Evolutionary conservation across 2,888 invertebrate genomes (phyloP).

Genomic region (Pherbina coryleti): DNA sequence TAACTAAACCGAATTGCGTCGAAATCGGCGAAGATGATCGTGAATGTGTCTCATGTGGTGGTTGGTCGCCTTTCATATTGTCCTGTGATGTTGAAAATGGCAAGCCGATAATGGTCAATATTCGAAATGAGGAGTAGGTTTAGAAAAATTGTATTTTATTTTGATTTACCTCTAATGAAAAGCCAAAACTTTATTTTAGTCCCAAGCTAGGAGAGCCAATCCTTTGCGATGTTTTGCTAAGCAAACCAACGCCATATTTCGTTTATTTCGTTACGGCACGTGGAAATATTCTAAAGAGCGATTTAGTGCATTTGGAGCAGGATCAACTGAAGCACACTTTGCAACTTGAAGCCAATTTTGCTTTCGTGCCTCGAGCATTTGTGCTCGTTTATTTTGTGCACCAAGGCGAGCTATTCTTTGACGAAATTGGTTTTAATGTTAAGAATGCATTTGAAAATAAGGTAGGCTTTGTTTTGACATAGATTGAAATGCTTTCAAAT

Average conservation of each 20-base stretch:
- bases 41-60: constrained; percentile 9
- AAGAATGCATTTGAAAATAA: constrained; percentile 83
- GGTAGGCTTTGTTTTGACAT: constrained; percentile 67
- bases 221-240: constrained; percentile 79
- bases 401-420: constrained; percentile 82
- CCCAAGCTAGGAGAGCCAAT: constrained; percentile 77
- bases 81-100: not conserved
- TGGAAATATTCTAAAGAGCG: constrained; percentile 83
- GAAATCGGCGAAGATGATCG: not conserved
- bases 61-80: not conserved
- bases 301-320: constrained; percentile 74
- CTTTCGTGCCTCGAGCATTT: constrained; percentile 85
- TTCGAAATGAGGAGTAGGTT: not conserved
- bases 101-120: not conserved
- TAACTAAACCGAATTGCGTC: not conserved
- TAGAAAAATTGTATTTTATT: not conserved
- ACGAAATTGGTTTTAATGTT: constrained; percentile 83
- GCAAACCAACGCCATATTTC: constrained; percentile 78
- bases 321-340: constrained; percentile 70
- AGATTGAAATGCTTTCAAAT: not conserved
- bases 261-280: constrained; percentile 83
- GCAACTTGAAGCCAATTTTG: constrained; percentile 78
- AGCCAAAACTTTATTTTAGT: constrained; percentile 58
- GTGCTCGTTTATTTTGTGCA: constrained; percentile 82
- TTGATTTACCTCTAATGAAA: not conserved